Evolutionary conservation across 1,140 invertebrate species (phyloP).

Genomic region (Littorina saxatilis): DNA sequence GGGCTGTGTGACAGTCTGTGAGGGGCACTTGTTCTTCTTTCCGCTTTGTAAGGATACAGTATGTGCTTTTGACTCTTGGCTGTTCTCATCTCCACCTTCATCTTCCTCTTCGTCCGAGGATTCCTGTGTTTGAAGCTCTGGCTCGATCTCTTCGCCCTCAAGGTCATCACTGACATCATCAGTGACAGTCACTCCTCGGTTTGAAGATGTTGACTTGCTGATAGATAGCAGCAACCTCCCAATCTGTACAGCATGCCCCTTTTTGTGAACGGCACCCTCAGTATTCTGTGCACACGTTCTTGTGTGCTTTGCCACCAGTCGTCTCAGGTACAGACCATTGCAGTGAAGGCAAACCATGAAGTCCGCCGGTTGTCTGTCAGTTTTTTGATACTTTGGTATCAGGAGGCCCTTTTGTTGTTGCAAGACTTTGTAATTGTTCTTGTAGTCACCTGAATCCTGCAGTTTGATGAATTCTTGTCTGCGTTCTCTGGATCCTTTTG

Average conservation of each 20-base stretch:
- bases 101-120: too few relatives aligned
- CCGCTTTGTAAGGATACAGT: too few relatives aligned
- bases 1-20: too few relatives aligned
- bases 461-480: background rate
- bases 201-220: background rate
- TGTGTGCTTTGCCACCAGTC: background rate
- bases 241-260: background rate
- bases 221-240: background rate
- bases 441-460: background rate
- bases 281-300: background rate
- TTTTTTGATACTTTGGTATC: background rate
- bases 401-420: background rate
- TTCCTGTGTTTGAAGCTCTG: too few relatives aligned
- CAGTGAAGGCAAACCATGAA: background rate
- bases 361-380: background rate
- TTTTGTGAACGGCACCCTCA: background rate
- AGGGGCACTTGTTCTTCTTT: too few relatives aligned
- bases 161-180: too few relatives aligned
- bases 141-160: too few relatives aligned
- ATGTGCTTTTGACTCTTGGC: too few relatives aligned
- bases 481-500: background rate
- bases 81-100: too few relatives aligned
- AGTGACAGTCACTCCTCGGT: too few relatives aligned
- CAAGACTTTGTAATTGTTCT: background rate
- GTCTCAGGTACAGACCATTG: conserved; percentile 9